These are phyloP conservation scores for Rhinoraja longicauda DNA, from an alignment of 2,797 vertebrate genomes.

Conservation along the genomic window DNA sequence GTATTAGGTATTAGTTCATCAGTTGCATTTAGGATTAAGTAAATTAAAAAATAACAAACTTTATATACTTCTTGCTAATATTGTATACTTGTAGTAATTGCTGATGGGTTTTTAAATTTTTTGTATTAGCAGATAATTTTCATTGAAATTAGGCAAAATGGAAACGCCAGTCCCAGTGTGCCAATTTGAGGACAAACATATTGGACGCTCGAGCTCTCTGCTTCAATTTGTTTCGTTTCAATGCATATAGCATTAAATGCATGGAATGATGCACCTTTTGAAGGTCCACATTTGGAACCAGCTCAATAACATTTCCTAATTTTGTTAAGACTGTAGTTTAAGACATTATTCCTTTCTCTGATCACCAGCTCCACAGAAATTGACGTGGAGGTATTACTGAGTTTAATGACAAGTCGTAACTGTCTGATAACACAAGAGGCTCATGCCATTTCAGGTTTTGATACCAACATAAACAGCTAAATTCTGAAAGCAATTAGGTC, in stretches of 20 bases:
- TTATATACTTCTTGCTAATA: neutral
- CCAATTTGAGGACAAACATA: neutral
- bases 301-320: neutral
- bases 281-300: neutral
- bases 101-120: neutral
- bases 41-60: neutral
- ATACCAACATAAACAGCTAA: neutral
- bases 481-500: neutral
- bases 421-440: neutral
- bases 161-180: neutral
- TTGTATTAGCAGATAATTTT: neutral
- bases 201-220: neutral
- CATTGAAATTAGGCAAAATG: neutral
- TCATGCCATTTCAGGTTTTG: neutral
- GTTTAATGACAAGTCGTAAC: neutral
- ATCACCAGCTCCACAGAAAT: neutral
- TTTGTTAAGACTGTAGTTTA: neutral
- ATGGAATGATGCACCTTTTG: neutral
- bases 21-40: neutral
- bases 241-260: neutral
- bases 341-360: neutral
- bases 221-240: neutral
- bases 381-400: neutral
- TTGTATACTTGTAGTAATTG: neutral
- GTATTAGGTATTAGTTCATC: neutral